Base-by-base conservation (phyloP, 2,888 invertebrate genomes). In the Heterodera filipjevi region DNA sequence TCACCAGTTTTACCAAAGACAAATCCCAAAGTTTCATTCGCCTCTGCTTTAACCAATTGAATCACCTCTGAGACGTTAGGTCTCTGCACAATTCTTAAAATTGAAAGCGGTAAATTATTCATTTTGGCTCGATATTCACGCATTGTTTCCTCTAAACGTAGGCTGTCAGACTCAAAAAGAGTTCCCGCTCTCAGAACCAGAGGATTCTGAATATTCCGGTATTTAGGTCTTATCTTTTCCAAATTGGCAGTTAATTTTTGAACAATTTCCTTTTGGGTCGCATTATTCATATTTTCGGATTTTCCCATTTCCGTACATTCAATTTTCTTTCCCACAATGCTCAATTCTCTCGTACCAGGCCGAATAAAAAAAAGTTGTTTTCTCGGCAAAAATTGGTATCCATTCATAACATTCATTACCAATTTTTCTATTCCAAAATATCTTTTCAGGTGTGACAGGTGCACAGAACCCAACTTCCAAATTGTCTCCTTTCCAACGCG, bases 231-330 rank as follows among this genome's bases (percentile, higher is more conserved):
- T 14, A 30, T 12, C 12, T 32, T n/a, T n/a, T 16, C 66, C 66
- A 27, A 66, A 27, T 32, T 66, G n/a, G 3, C 27, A 0, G 14
- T 32, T 32, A 66, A 30, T 66, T 6, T 66, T 2, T 66, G 12
- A 27, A 66, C 27, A 14, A 66, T 32, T 66, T 66, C 27, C 66
- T n/a, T 66, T 66, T 66, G 66, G n/a, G 66, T 66, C 66, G 14
- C 66, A 66, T 66, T 66, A 3, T 66, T 66, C 22, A 66, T 66
- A 27, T 66, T 14, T 14, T 66, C 16, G 30, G 22, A 1, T 66
- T 32, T 66, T n/a, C 27, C 66, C 39, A 39, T 39, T 39, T 39
- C 39, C 12, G 39, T 39, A n/a, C 66, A 66, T 3, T 66, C 32
- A 3, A n/a, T 66, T n/a, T 30, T 27, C 16, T 32, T 66, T 3